Conservation (phyloP, 2,113 vertebrate genomes). For the Bungarus multicinctus region DNA sequence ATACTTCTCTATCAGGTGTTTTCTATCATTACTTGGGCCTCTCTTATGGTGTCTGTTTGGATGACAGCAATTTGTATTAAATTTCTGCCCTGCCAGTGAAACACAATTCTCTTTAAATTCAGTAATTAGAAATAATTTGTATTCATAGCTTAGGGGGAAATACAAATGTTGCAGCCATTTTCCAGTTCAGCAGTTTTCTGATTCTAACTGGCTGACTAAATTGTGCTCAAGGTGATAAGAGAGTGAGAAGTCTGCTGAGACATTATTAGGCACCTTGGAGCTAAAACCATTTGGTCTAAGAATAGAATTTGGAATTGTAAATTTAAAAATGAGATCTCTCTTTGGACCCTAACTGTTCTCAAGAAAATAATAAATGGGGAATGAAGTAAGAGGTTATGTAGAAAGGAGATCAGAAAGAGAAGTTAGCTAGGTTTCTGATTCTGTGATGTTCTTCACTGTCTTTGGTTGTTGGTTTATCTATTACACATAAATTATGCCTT, state of each 20-base stretch:
- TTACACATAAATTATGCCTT: background rate
- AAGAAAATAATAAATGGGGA: background rate
- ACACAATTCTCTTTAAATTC: background rate
- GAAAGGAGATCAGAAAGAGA: background rate
- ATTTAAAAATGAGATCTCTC: background rate
- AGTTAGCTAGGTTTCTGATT: background rate
- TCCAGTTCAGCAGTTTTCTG: background rate
- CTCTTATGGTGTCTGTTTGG: background rate
- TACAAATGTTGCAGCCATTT: background rate
- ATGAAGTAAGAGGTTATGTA: background rate
- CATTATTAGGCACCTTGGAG: background rate
- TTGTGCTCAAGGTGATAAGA: background rate
- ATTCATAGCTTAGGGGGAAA: background rate
- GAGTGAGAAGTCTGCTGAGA: background rate
- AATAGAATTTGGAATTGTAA: background rate
- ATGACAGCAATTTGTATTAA: background rate
- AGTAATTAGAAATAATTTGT: background rate
- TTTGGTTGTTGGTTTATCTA: background rate
- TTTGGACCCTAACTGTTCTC: background rate
- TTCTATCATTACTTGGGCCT: background rate
- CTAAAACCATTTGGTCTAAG: background rate
- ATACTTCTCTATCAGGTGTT: background rate
- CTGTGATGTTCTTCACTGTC: background rate
- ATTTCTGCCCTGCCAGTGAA: background rate
- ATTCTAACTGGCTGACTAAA: background rate